Evolutionary conservation across 2,797 vertebrate genomes (phyloP), one percentile per base, ranked within the genome.

Genomic region (Cottoperca gobio): DNA sequence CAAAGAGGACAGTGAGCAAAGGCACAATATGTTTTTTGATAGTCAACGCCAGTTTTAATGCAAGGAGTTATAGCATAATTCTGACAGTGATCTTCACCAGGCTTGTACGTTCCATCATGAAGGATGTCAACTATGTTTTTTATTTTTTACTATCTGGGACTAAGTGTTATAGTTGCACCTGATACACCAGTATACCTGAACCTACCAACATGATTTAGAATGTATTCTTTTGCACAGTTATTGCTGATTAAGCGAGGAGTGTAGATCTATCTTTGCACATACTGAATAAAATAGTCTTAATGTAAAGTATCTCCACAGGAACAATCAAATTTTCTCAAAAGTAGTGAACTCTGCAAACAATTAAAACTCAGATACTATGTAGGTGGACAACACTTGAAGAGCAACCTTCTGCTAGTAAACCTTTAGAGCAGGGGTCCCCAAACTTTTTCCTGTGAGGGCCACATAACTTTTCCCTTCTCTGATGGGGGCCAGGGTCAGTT

Each of bases 301-400:
- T 49, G 19, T 7, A 33, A 28, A 52, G 54, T 39, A 55, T 23
- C 37, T 13, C 1, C 17, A 45, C 16, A 46, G 12, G 7, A 55
- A 67, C 9, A 26, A 37, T 59, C 17, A 58, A 23, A 39, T 54
- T 62, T 23, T 31, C 8, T 35, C 6, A 21, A 23, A 48, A 40
- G 1, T 21, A 24, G 8, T 26, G 7, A 72, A 43, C 4, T 54
- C 2, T 16, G 26, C 39, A 62, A 60, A 62, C 11, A 58, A 13
- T 33, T 54, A n/a, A n/a, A n/a, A n/a, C n/a, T n/a, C 31, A 8
- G 33, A 42, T 55, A 28, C 23, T 8, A 39, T 31, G 24, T 0
- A 53, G 43, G 5, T 57, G 19, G 33, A 46, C 73, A 71, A 50
- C 42, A 49, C 28, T 57, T 26, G 11, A 40, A 24, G 12, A 52